phyloP scores from a whole-genome alignment of 2,888 invertebrate species.

The Cacoxenus indagator region DNA sequence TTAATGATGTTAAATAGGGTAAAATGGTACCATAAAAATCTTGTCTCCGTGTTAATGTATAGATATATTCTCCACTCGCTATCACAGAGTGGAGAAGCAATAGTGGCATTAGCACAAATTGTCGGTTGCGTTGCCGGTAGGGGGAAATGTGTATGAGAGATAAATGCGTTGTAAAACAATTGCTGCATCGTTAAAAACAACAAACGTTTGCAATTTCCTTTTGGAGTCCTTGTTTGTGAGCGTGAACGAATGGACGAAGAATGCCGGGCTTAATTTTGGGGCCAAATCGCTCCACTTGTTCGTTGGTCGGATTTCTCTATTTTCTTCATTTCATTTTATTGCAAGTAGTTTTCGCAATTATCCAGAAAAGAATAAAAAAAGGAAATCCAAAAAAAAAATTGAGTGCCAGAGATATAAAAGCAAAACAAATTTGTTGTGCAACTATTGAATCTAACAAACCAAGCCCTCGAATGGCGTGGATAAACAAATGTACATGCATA shows the following conservation, averaged over 20 bases:
- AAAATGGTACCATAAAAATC: too few relatives aligned
- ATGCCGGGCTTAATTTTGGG: too few relatives aligned
- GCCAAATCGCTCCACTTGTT: neutral
- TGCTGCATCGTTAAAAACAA: slow-evolving; percentile 34
- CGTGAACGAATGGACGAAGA: too few relatives aligned
- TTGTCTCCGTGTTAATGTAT: too few relatives aligned
- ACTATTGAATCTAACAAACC: neutral
- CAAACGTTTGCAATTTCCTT: slow-evolving; percentile 36
- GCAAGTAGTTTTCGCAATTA: slow-evolving; percentile 6
- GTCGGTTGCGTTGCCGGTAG: too few relatives aligned
- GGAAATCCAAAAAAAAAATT: neutral
- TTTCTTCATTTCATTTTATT: neutral
- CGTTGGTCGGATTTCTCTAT: neutral
- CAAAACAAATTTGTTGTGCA: neutral
- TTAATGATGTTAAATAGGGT: too few relatives aligned
- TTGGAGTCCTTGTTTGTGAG: neutral
- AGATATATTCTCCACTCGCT: too few relatives aligned
- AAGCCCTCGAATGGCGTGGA: too few relatives aligned
- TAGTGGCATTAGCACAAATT: too few relatives aligned
- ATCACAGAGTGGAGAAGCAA: too few relatives aligned
- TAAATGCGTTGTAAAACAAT: slow-evolving; percentile 27
- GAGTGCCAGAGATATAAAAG: neutral
- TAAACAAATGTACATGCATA: neutral
- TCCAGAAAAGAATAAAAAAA: neutral
- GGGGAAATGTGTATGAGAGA: neutral